phyloP scores from a whole-genome alignment of 2,888 invertebrate species.

The Adineta ricciae region DNA sequence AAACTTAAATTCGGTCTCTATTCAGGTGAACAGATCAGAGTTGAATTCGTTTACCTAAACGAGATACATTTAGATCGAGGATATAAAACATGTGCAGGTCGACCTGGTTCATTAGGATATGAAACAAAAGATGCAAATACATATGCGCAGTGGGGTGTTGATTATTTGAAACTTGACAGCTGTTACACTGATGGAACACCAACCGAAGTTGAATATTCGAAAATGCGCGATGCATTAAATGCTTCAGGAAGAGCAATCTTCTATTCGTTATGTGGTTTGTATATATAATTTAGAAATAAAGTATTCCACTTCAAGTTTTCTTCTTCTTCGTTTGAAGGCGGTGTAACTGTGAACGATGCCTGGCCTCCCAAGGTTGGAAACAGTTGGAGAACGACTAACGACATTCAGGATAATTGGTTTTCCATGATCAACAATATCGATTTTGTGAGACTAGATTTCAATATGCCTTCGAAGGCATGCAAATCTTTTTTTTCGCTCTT shows the following conservation, averaged over 20 bases:
- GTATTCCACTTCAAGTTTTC: background rate
- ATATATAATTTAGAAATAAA: background rate
- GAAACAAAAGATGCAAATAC: background rate
- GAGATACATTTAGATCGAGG: background rate
- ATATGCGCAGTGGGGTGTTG: background rate
- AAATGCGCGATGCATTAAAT: background rate
- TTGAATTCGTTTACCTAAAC: no score
- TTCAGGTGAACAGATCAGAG: background rate
- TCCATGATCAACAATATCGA: background rate
- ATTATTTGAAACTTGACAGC: background rate
- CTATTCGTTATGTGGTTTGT: background rate
- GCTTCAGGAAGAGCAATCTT: background rate
- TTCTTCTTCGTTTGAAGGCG: background rate
- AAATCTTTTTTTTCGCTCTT: background rate
- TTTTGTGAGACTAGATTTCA: background rate
- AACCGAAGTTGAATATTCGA: background rate
- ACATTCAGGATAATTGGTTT: background rate
- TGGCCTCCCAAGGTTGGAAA: background rate
- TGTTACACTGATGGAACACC: background rate
- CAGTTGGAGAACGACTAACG: background rate
- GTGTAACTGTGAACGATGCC: background rate
- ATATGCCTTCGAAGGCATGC: background rate
- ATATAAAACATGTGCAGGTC: background rate
- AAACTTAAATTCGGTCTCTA: background rate
- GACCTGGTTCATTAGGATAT: background rate